Evolutionary conservation across 2,888 invertebrate species (phyloP).

Genomic region (Oxytorus armatus): DNA sequence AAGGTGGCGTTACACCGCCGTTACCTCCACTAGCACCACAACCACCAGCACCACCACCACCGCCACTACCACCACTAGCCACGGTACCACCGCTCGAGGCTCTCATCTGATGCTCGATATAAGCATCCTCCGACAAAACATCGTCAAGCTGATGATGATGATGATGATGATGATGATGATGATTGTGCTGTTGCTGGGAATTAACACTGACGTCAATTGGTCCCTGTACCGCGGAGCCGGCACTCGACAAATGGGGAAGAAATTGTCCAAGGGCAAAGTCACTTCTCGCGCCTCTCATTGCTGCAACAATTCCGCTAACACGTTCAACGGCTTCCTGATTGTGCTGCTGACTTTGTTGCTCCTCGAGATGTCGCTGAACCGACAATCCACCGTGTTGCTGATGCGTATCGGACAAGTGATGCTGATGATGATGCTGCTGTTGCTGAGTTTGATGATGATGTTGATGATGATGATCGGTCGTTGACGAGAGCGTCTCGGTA

Average conservation of each 20-base stretch:
- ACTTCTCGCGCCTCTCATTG: slow-evolving; percentile 75
- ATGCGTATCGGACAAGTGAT: slow-evolving; percentile 66
- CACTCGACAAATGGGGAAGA: slow-evolving; percentile 71
- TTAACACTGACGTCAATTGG: slow-evolving; percentile 47
- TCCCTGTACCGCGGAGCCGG: slow-evolving; percentile 46
- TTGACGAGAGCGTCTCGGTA: slow-evolving; percentile 80
- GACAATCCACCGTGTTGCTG: slow-evolving; percentile 60
- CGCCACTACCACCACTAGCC: slow-evolving; percentile 67
- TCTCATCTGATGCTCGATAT: slow-evolving; percentile 79
- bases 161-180: slow-evolving; percentile 67
- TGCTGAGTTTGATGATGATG: slow-evolving; percentile 72
- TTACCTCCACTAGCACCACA: slow-evolving; percentile 63
- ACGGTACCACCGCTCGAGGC: slow-evolving; percentile 52
- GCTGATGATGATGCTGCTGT: slow-evolving; percentile 68
- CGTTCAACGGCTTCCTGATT: slow-evolving; percentile 74
- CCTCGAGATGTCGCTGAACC: slow-evolving; percentile 62
- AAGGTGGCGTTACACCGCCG: slow-evolving; percentile 75
- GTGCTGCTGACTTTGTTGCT: slow-evolving; percentile 59
- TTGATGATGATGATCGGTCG: slow-evolving; percentile 75
- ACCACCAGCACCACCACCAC: slow-evolving; percentile 57
- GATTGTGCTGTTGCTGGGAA: slow-evolving; percentile 61
- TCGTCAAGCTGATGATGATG: slow-evolving; percentile 77
- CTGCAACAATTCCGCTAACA: slow-evolving; percentile 76
- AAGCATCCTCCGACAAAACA: slow-evolving; percentile 77
- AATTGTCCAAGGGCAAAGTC: slow-evolving; percentile 76